These are phyloP conservation scores for Speoplatyrhinus poulsoni DNA, from an alignment of 2,113 vertebrate genomes.

Conservation along the genomic window DNA sequence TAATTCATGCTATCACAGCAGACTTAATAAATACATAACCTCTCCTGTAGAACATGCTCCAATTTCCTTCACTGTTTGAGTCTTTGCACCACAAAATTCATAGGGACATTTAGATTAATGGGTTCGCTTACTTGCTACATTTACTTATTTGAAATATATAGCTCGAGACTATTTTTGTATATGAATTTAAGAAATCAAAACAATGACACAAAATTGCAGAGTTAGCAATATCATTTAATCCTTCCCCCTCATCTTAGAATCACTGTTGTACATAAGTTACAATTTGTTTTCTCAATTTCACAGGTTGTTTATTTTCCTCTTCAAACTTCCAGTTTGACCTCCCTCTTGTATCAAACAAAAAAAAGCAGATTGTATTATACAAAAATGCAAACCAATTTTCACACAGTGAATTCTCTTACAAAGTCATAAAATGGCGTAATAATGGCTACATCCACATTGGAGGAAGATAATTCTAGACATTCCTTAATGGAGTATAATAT, in stretches of 20 bases:
- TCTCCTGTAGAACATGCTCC: too few species aligned
- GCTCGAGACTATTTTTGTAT: too few species aligned
- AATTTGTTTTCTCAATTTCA: conserved; percentile 78
- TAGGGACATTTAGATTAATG: too few species aligned
- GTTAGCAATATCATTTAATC: conserved; percentile 83
- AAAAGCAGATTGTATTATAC: conserved; percentile 86
- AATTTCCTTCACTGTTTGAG: too few species aligned
- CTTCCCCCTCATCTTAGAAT: conserved; percentile 79
- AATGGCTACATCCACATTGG: conserved; percentile 88
- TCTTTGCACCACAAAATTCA: too few species aligned
- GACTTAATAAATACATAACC: too few species aligned
- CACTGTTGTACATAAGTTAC: conserved; percentile 82
- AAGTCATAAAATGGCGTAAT: conserved; percentile 86
- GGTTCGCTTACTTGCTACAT: too few species aligned
- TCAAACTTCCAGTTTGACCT: conserved; percentile 80
- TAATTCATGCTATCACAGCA: too few species aligned
- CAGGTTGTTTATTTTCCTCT: conserved; percentile 71
- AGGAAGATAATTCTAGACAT: conserved; percentile 88
- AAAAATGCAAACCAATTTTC: conserved; percentile 89
- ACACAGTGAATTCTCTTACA: conserved; percentile 89
- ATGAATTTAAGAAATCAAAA: background rate
- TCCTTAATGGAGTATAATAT: conserved; percentile 89
- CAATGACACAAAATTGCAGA: conserved; percentile 42
- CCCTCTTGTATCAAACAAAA: conserved; percentile 77
- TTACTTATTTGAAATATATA: too few species aligned